These are phyloP conservation scores for Nymphalis urticae DNA, from an alignment of 2,888 invertebrate genomes.

Conservation along the genomic window DNA sequence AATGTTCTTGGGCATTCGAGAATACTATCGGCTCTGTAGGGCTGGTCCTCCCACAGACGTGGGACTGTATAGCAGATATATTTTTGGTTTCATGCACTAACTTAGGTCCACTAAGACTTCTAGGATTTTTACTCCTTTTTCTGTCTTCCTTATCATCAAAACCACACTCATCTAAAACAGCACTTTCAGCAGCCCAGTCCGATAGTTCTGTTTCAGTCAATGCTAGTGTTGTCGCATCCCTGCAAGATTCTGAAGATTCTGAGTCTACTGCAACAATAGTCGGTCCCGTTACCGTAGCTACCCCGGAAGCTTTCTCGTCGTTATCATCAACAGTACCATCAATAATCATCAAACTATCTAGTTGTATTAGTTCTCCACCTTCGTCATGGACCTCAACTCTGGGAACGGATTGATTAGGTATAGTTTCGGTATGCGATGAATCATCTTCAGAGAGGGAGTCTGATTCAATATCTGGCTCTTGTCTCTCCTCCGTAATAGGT, in stretches of 20 bases:
- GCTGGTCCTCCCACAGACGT: slow-evolving; percentile 71
- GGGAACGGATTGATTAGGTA: slow-evolving; percentile 81
- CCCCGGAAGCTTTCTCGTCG: slow-evolving; percentile 57
- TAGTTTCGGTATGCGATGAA: slow-evolving; percentile 66
- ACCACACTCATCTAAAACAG: slow-evolving; percentile 88
- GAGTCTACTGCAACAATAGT: slow-evolving; percentile 68
- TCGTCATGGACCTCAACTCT: slow-evolving; percentile 88
- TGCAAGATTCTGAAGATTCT: slow-evolving; percentile 85
- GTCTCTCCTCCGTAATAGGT: slow-evolving; percentile 65
- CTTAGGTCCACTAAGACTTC: slow-evolving; percentile 65
- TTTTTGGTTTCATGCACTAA: slow-evolving; percentile 69
- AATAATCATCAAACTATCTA: slow-evolving; percentile 82
- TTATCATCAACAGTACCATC: slow-evolving; percentile 54
- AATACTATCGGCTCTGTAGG: slow-evolving; percentile 60
- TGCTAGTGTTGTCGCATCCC: slow-evolving; percentile 86
- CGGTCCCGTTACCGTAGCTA: slow-evolving; percentile 66
- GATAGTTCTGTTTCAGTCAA: slow-evolving; percentile 93
- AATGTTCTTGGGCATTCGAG: slow-evolving; percentile 86
- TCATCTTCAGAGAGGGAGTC: slow-evolving; percentile 79
- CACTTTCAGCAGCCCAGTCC: slow-evolving; percentile 93
- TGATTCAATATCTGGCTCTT: slow-evolving; percentile 70
- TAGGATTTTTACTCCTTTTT: slow-evolving; percentile 60
- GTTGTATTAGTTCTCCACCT: slow-evolving; percentile 84
- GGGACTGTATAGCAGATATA: slow-evolving; percentile 62
- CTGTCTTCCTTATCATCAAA: slow-evolving; percentile 64